phyloP scores from a whole-genome alignment of 2,888 invertebrate species.

The Rhagonycha fulva region DNA sequence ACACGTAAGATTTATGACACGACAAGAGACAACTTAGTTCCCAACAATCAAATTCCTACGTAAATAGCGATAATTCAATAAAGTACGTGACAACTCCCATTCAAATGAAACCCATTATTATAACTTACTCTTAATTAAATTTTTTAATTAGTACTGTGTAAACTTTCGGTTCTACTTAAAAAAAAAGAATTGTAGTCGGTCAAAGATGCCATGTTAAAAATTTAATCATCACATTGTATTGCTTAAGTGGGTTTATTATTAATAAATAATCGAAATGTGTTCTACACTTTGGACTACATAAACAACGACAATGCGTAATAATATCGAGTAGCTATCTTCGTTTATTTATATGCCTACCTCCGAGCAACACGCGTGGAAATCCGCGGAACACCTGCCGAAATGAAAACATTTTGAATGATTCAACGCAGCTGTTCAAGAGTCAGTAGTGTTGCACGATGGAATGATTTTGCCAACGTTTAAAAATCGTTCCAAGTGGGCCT shows the following conservation, averaged over 20 bases:
- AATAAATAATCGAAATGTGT: not conserved
- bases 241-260: too few relatives aligned
- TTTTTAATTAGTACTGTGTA: not conserved
- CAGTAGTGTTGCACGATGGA: too few relatives aligned
- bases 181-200: not conserved
- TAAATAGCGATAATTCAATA: not conserved
- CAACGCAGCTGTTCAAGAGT: too few relatives aligned
- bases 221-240: not conserved
- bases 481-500: too few relatives aligned
- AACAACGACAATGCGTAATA: too few relatives aligned
- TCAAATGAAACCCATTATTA: not conserved
- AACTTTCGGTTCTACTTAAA: not conserved
- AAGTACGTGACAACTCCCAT: not conserved
- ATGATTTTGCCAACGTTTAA: too few relatives aligned
- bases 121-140: not conserved
- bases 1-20: too few relatives aligned
- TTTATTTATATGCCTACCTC: too few relatives aligned
- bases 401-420: too few relatives aligned
- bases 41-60: not conserved
- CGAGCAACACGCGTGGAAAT: too few relatives aligned
- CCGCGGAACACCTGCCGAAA: too few relatives aligned
- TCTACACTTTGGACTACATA: not conserved
- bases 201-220: not conserved
- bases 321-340: too few relatives aligned
- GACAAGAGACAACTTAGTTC: not conserved